Conservation (phyloP, 2,113 vertebrate species). For the Pampusana beccarii region DNA sequence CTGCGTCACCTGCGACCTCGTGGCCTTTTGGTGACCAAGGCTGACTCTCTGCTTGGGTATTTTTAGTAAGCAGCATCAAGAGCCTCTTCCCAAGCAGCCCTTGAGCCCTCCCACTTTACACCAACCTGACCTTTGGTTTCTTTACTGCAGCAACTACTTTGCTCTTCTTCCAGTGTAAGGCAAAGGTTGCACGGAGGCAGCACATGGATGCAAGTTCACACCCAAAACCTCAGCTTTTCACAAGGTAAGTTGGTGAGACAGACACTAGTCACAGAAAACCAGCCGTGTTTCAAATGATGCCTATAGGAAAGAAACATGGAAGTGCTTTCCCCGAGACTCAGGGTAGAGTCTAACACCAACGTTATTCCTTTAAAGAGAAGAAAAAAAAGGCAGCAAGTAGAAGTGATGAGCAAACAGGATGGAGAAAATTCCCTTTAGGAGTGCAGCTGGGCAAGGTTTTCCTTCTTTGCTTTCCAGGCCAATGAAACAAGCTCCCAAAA, state of each 20-base stretch:
- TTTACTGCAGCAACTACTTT: neutral
- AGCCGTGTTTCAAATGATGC: neutral
- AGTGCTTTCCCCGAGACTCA: neutral
- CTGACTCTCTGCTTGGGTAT: neutral
- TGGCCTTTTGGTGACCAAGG: rapidly evolving
- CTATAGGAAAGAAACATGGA: neutral
- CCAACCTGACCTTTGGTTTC: neutral
- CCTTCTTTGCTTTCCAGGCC: neutral
- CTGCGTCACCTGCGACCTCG: rapidly evolving
- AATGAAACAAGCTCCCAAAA: neutral
- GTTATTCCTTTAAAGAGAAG: neutral
- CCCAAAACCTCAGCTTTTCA: neutral
- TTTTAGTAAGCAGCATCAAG: neutral
- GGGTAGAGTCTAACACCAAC: neutral
- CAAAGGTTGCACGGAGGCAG: neutral
- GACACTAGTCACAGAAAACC: neutral
- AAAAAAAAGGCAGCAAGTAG: neutral
- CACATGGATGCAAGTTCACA: neutral
- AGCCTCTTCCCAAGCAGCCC: neutral
- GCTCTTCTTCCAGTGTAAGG: neutral
- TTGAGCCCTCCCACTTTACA: neutral
- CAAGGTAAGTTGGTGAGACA: neutral
- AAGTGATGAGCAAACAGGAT: neutral
- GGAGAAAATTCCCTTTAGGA: neutral
- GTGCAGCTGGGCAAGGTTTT: neutral